Evolutionary conservation across 2,888 invertebrate species (phyloP).

Genomic region (Pammene aurita): DNA sequence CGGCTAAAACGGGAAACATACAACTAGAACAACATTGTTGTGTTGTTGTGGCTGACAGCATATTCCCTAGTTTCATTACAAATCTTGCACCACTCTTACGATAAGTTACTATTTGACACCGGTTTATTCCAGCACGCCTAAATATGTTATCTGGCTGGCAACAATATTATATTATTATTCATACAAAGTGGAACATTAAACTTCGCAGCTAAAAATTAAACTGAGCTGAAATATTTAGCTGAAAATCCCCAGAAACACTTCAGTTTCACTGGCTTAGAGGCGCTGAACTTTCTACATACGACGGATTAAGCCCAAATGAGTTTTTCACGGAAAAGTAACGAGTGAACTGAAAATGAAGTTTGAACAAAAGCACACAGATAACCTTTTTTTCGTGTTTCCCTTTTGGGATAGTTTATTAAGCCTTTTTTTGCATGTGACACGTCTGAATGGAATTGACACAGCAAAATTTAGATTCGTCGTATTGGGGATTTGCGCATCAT

Average conservation of each 20-base stretch:
- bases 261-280: constrained; percentile 48
- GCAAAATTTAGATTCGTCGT: neutral
- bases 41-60: no score
- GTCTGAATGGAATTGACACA: constrained; percentile 3
- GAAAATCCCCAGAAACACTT: constrained; percentile 30
- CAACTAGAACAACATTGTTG: no score
- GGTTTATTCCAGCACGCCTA: neutral
- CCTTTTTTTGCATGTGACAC: constrained; percentile 13
- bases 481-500: neutral
- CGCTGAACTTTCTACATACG: constrained; percentile 58
- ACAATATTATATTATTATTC: constrained; percentile 3
- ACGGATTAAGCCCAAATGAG: constrained; percentile 67
- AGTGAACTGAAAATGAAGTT: constrained; percentile 42
- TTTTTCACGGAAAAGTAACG: constrained; percentile 54
- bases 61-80: no score
- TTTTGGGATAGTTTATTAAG: constrained; percentile 23
- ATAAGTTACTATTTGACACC: no score
- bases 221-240: constrained; percentile 34
- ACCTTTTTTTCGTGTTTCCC: constrained; percentile 27
- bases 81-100: no score
- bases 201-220: constrained; percentile 29
- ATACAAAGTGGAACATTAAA: constrained; percentile 22
- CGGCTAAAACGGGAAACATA: no score
- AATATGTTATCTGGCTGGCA: neutral
- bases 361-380: constrained; percentile 44